Conservation (phyloP, 2,888 invertebrate genomes). For the Dolichopus griseipennis region DNA sequence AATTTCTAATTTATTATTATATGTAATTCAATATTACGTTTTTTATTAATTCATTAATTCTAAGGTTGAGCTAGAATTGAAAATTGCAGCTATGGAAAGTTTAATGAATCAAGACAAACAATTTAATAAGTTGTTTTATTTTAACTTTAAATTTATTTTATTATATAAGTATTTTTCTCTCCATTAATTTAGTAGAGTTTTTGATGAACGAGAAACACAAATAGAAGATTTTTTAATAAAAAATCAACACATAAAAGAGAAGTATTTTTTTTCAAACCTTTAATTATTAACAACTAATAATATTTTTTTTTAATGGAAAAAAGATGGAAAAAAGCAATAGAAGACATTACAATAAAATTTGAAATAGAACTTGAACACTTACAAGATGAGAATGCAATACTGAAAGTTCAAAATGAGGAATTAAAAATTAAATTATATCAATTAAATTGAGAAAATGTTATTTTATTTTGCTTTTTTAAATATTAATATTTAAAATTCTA, state of each 20-base stretch:
- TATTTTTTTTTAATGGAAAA: conserved; percentile 21
- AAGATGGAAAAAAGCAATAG: conserved; percentile 58
- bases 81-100: conserved; percentile 51
- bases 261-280: conserved; percentile 25
- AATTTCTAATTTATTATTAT: no score
- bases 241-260: conserved; percentile 28
- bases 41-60: conserved; percentile 26
- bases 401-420: conserved; percentile 45
- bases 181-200: conserved; percentile 15
- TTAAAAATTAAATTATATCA: neutral
- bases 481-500: no score
- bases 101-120: conserved; percentile 53
- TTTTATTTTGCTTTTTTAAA: neutral
- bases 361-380: conserved; percentile 51
- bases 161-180: conserved; percentile 12
- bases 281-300: no score
- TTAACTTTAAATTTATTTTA: no score
- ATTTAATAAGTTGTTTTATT: conserved; percentile 37
- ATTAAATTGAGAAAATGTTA: neutral
- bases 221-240: conserved; percentile 26
- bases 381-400: conserved; percentile 47
- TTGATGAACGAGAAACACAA: conserved; percentile 28
- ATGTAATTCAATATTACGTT: neutral
- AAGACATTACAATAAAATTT: conserved; percentile 53
- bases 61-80: conserved; percentile 48